Conservation (phyloP, 2,113 vertebrate genomes). For the Carollia perspicillata region DNA sequence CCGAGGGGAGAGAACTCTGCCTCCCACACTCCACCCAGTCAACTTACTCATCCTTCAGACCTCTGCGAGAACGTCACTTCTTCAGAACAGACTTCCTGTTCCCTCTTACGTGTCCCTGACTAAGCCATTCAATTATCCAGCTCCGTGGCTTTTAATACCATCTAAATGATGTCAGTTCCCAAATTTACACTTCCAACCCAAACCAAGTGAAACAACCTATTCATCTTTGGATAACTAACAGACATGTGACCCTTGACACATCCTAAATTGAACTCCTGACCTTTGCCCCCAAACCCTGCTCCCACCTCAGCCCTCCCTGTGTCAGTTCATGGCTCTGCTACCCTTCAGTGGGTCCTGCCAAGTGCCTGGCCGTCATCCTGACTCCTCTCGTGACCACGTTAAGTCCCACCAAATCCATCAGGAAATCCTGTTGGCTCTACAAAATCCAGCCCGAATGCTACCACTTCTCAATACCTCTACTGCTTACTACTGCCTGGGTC, state of each 20-base stretch:
- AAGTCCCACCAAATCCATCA: neutral
- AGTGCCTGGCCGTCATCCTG: neutral
- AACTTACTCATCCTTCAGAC: neutral
- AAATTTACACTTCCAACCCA: neutral
- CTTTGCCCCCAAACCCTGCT: neutral
- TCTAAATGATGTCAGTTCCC: neutral
- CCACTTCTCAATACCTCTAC: neutral
- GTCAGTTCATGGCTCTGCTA: neutral
- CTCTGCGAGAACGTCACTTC: neutral
- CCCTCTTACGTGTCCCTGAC: neutral
- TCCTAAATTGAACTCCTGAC: neutral
- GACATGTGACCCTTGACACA: neutral
- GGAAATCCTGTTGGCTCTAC: neutral
- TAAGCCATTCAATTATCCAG: neutral
- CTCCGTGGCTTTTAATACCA: neutral
- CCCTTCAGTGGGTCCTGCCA: neutral
- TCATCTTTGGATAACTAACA: neutral
- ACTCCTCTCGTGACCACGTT: neutral
- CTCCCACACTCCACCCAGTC: neutral
- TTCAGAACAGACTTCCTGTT: neutral
- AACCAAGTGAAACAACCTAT: neutral
- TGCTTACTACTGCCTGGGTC: fast-evolving
- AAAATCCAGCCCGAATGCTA: neutral
- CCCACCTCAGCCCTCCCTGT: neutral
- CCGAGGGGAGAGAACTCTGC: neutral